A percentile compares a stretch with the other conserved stretches of the same genome.
Conservation (phyloP, 1,140 invertebrate species). For the Drosophila punjabiensis region DNA sequence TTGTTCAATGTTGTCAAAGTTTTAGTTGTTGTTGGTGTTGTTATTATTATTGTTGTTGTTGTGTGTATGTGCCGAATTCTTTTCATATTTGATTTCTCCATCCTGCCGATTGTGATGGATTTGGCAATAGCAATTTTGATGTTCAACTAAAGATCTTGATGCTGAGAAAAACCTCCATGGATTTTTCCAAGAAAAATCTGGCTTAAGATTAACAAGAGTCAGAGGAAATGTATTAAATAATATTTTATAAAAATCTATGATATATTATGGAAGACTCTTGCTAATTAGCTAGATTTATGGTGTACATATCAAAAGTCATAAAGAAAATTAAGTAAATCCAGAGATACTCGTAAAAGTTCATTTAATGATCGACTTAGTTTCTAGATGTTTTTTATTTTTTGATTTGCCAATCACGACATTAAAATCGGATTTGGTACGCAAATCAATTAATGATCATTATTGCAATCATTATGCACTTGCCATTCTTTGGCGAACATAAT, state of each 20-base stretch:
- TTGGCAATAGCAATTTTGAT: conserved; percentile 12
- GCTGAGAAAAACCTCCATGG: neutral
- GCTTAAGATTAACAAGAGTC: neutral
- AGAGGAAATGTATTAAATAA: neutral
- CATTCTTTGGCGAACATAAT: conserved; percentile 56
- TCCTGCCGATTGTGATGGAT: conserved; percentile 31
- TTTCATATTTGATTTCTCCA: conserved; percentile 40
- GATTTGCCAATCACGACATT: conserved; percentile 25
- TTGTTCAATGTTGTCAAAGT: conserved; percentile 52
- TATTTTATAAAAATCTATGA: neutral
- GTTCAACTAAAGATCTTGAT: conserved; percentile 33
- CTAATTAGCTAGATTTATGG: neutral
- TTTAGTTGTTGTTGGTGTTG: conserved; percentile 29
- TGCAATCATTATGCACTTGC: conserved; percentile 34
- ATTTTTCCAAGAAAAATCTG: neutral
- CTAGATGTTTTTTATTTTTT: neutral
- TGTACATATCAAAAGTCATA: neutral
- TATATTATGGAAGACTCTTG: neutral
- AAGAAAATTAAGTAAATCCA: neutral
- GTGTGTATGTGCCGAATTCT: conserved; percentile 33
- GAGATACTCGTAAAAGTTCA: conserved; percentile 7
- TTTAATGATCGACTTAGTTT: conserved; percentile 24
- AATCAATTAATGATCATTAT: conserved; percentile 46
- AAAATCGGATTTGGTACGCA: conserved; percentile 20
- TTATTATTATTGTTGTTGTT: conserved; percentile 24